phyloP scores from a whole-genome alignment of 2,888 invertebrate genomes.

The Eurytoma californica region DNA sequence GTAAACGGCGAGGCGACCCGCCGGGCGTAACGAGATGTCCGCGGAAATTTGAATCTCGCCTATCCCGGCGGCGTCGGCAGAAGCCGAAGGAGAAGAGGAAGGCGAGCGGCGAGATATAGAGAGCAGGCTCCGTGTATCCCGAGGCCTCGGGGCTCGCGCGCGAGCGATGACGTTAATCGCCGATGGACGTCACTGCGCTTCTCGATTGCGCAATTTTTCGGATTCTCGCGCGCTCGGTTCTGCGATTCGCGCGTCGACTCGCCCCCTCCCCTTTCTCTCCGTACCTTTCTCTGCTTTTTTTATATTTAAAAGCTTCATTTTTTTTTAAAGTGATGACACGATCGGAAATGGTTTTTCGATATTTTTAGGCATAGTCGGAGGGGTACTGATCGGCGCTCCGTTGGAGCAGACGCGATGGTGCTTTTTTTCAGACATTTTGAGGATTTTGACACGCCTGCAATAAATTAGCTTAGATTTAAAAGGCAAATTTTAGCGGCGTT shows the following conservation, averaged over 20 bases:
- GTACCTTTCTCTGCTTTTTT: neutral
- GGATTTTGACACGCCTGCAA: neutral
- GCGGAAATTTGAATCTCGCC: slow-evolving; percentile 1
- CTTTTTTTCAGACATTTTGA: neutral
- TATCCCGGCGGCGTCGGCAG: neutral
- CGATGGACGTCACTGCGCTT: slow-evolving; percentile 57
- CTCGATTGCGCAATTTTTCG: slow-evolving; percentile 52
- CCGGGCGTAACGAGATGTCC: neutral
- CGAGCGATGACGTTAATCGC: slow-evolving; percentile 58
- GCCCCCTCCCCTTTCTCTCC: slow-evolving; percentile 1
- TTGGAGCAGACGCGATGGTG: neutral
- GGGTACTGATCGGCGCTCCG: neutral
- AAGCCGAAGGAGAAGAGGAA: neutral
- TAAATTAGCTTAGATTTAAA: slow-evolving; percentile 14
- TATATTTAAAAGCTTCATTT: no score
- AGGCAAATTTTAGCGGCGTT: slow-evolving; percentile 30
- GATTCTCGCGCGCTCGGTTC: slow-evolving; percentile 1
- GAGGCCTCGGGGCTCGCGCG: slow-evolving; percentile 15
- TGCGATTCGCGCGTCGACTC: neutral
- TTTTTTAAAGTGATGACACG: no score
- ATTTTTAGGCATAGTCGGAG: slow-evolving; percentile 1
- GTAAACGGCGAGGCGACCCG: no score
- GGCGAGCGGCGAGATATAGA: neutral
- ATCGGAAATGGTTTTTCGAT: neutral
- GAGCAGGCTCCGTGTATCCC: neutral